These are phyloP conservation scores for Acleris laterana DNA, from an alignment of 2,888 invertebrate species.

Conservation along the genomic window DNA sequence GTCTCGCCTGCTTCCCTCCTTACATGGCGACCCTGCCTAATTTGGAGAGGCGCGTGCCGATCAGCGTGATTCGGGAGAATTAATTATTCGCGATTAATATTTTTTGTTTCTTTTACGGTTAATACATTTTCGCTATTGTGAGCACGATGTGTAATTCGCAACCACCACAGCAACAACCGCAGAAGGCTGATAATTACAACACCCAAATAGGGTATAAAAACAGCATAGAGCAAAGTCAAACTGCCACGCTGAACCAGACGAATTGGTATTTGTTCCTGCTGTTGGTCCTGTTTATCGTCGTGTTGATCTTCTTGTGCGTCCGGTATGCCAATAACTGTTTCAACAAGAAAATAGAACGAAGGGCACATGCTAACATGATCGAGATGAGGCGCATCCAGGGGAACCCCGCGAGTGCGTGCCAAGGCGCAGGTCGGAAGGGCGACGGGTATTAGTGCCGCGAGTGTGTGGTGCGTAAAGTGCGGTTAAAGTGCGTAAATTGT, in stretches of 20 bases:
- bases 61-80: background rate
- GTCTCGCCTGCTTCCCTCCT: background rate
- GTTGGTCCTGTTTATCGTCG: background rate
- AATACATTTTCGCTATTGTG: background rate
- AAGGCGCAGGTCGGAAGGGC: background rate
- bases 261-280: conserved; percentile 11
- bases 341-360: conserved; percentile 10
- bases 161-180: background rate
- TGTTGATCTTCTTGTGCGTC: conserved; percentile 2
- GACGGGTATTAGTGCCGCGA: background rate
- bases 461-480: too few species aligned
- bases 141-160: conserved; percentile 1
- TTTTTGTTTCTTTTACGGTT: background rate
- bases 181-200: background rate
- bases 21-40: conserved; percentile 6
- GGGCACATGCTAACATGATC: conserved; percentile 7
- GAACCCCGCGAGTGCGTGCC: background rate
- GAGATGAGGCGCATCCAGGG: conserved; percentile 7
- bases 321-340: conserved; percentile 11
- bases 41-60: background rate
- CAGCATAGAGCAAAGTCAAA: background rate
- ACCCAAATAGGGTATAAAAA: background rate
- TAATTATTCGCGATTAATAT: background rate
- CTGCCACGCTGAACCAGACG: background rate
- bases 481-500: background rate